Base-by-base conservation (phyloP, 2,113 vertebrate genomes). In the Myrmecophaga tridactyla region DNA sequence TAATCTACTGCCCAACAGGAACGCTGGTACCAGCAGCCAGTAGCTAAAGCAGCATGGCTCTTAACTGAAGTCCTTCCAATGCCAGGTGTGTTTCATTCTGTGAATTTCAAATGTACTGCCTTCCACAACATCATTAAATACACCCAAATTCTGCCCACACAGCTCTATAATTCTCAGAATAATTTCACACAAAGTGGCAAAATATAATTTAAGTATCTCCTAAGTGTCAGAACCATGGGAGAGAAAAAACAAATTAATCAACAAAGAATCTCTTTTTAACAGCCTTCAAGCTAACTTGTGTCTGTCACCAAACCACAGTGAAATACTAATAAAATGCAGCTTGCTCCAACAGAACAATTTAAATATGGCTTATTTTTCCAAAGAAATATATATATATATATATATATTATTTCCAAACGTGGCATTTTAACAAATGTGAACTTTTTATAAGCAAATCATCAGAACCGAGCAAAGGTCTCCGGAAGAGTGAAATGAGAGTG, bases 361-460 rank as follows among this genome's bases (percentile, higher is more conserved):
- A 96, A 98, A 97, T 94, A 75, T 78, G 90, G 92, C 94, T 90
- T 96, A 89, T 96, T 98, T 97, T 96, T 96, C 82, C 89, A 29
- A 92, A 95, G 85, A 97, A 95, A 89, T 48, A 88, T 41, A 67
- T 76, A 95, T 6, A 20, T 69, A 67, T 11, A 69, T 6, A 56
- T 69, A 67, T 11, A 69, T 77, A 87, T 36, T 94, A 96, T 94
- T 96, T 97, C 95, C 91, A 72, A 96, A 88, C 91, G 90, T 91
- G 81, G 62, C 62, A 60, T 92, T 96, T 89, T 67, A 97, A 94
- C 31, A 93, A 96, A 84, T 93, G 94, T 84, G 4, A 96, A 95
- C 27, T 90, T 96, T 94, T 89, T 92, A 39, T 92, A 89, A 90
- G 77, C n/a, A 94, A 94, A 92, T 39, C 29, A 81, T 86, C 84